phyloP scores from a whole-genome alignment of 2,113 vertebrate species.

The Crotalus tigris region DNA sequence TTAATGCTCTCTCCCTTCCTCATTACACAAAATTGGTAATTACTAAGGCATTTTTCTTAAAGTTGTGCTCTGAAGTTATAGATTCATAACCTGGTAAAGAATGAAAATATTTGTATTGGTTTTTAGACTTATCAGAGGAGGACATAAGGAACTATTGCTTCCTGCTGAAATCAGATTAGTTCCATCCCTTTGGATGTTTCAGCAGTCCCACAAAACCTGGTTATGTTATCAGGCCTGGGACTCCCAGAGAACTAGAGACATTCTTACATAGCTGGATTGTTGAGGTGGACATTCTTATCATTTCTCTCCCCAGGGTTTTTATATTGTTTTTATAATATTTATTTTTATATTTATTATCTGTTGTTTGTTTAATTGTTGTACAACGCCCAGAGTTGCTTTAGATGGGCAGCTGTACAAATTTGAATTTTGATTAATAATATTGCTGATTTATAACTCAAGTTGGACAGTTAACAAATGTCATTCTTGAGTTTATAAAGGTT shows the following conservation, averaged over 20 bases:
- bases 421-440: neutral
- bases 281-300: neutral
- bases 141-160: neutral
- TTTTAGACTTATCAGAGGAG: neutral
- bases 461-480: neutral
- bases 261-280: neutral
- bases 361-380: neutral
- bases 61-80: neutral
- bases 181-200: neutral
- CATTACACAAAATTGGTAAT: neutral
- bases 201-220: neutral
- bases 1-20: neutral
- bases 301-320: neutral
- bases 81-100: neutral
- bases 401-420: neutral
- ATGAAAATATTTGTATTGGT: neutral
- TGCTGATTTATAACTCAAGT: neutral
- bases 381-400: neutral
- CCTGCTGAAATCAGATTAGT: neutral
- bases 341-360: neutral
- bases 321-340: neutral
- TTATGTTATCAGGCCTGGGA: neutral
- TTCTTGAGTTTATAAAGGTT: neutral
- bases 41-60: neutral
- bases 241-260: neutral